Base-by-base conservation (phyloP, 2,888 invertebrate species). In the Apamea anceps region DNA sequence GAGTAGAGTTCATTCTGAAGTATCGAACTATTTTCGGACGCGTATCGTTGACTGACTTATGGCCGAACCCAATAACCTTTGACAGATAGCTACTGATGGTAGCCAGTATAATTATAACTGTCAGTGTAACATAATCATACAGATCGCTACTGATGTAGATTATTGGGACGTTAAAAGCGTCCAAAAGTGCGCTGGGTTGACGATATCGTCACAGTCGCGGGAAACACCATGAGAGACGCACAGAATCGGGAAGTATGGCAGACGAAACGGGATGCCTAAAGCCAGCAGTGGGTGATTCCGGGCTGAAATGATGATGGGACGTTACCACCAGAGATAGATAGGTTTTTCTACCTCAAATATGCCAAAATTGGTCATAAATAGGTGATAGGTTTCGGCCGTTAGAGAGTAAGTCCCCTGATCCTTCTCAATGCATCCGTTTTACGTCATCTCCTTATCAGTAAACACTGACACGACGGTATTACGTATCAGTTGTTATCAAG, bases 401-500 rank as follows among this genome's bases (percentile, higher is more conserved):
- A 51, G 18, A 51, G 51, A 51, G 6, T 51, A 51, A 18, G 51
- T 7, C 18, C 7, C 10, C 57, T 45, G 21, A 65, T 63, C 21
- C 42, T 15, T 21, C 6, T 75, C 42, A 45, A 13, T 37, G 65
- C 66, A 71, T 54, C 28, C 18, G 18, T 18, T 28, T 45, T 13
- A 67, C 54, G 67, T 72, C 85, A 79, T 4, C 2, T 2, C 21
- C 12, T 72, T 81, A 80, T 82, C 85, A 79, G 45, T 82, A 48
- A 54, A 80, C 66, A 78, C 18, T 51, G n/a, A 48, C 48, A 79
- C 42, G 65, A 60, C 12, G 37, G 1, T 84, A 72, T 57, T 62
- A 67, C 85, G 54, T 72, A 84, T 77, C 63, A 45, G 7, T n/a
- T 15, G 60, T 79, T 85, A 84, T 84, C 79, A 60, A 32, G 10